Percentiles rank a stretch among this genome's conserved stretches.
phyloP scores from a whole-genome alignment of 2,113 vertebrate species.

The Theropithecus gelada region DNA sequence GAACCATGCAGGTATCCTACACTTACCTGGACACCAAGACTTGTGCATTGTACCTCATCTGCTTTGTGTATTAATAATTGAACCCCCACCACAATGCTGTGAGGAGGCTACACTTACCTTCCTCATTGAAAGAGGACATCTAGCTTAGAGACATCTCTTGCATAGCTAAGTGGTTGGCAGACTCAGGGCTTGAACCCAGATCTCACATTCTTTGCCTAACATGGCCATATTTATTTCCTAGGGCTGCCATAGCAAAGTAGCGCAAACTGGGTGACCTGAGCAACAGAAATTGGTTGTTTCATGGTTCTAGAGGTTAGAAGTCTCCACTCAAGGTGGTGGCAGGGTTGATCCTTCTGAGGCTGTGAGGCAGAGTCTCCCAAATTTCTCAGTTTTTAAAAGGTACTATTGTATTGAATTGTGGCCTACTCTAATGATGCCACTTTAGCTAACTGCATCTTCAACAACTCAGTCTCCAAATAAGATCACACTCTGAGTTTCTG shows the following conservation, averaged over 20 bases:
- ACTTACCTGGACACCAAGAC: fast-evolving
- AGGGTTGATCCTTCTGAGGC: not conserved
- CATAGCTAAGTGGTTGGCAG: not conserved
- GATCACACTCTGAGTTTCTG: not conserved
- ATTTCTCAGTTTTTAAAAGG: not conserved
- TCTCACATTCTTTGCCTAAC: not conserved
- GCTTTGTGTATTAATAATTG: not conserved
- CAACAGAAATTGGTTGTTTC: not conserved
- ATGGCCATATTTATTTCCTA: not conserved
- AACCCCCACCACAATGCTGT: not conserved
- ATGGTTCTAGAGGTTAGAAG: not conserved
- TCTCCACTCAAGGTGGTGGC: not conserved
- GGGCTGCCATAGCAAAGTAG: not conserved
- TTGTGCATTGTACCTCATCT: fast-evolving
- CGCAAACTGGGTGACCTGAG: not conserved
- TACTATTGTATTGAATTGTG: not conserved
- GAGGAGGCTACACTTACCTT: not conserved
- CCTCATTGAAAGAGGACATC: not conserved
- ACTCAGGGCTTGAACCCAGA: too few relatives aligned
- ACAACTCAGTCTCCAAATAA: not conserved
- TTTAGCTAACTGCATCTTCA: not conserved
- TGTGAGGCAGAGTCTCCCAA: not conserved
- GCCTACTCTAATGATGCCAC: not conserved
- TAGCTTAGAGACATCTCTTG: not conserved
- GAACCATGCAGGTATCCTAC: not conserved